Percentiles rank a stretch among this genome's conserved stretches.
Conservation (phyloP, 2,888 invertebrate genomes). For the Diaphora mendica region DNA sequence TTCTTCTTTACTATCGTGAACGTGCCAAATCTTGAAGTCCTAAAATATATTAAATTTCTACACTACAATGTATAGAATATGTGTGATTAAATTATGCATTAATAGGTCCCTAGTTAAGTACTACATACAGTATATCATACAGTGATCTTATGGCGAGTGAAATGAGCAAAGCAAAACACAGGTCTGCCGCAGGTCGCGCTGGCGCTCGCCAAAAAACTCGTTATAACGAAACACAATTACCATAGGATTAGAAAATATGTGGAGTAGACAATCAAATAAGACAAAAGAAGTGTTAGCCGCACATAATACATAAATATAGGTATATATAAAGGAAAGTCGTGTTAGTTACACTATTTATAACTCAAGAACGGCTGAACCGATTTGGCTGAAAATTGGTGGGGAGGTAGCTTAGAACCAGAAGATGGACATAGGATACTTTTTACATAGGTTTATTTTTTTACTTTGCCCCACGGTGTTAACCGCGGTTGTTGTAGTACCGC, state of each 20-base stretch:
- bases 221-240: slow-evolving; percentile 85
- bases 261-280: slow-evolving; percentile 54
- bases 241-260: slow-evolving; percentile 53
- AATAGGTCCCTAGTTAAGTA: slow-evolving; percentile 3
- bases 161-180: slow-evolving; percentile 64
- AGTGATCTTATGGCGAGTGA: slow-evolving; percentile 47
- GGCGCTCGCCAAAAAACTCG: slow-evolving; percentile 82
- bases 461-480: no score
- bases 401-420: no score
- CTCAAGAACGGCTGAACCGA: no score
- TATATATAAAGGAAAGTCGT: no score
- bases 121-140: slow-evolving; percentile 12
- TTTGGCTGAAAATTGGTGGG: no score
- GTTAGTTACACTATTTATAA: no score
- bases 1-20: not conserved
- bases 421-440: no score
- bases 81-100: not conserved
- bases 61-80: not conserved
- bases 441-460: no score
- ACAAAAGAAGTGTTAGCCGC: not conserved
- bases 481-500: no score
- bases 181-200: slow-evolving; percentile 62
- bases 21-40: not conserved
- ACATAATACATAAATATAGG: no score
- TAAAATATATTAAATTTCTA: not conserved